A percentile compares a stretch with the other conserved stretches of the same genome.
Conservation (phyloP, 2,113 vertebrate genomes). For the Oryctolagus cuniculus region DNA sequence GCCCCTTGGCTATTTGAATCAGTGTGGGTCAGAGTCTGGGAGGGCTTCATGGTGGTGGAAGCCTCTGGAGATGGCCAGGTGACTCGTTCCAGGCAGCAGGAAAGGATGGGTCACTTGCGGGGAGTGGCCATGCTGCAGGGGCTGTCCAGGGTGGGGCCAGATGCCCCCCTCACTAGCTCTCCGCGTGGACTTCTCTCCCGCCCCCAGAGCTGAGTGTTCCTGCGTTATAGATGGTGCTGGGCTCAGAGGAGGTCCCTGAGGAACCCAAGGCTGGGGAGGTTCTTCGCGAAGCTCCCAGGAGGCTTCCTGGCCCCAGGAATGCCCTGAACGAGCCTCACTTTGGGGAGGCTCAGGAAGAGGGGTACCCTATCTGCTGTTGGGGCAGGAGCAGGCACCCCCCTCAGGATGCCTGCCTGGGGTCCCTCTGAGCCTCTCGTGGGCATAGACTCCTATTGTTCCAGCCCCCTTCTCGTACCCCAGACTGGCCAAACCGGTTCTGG, state of each 20-base stretch:
- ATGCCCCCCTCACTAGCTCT: neutral
- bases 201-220: neutral
- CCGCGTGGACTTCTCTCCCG: neutral
- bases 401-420: slow-evolving; percentile 69
- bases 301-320: neutral
- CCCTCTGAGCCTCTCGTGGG: slow-evolving; percentile 60
- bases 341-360: neutral
- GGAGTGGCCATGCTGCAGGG: neutral
- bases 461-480: slow-evolving; percentile 76
- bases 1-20: neutral
- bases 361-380: neutral
- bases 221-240: neutral
- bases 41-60: slow-evolving; percentile 8
- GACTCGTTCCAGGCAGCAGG: neutral
- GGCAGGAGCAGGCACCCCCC: neutral
- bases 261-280: neutral
- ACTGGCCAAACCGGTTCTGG: slow-evolving; percentile 81
- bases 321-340: neutral
- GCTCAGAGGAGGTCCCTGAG: neutral
- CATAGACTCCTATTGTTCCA: slow-evolving; percentile 83
- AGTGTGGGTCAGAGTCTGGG: neutral
- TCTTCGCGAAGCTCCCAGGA: neutral
- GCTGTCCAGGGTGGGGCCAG: neutral
- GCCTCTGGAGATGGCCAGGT: neutral
- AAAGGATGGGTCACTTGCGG: neutral